Evolutionary conservation across 2,888 invertebrate genomes (phyloP), one percentile per base, ranked within the genome.

Genomic region (Digitonthophagus gazella): DNA sequence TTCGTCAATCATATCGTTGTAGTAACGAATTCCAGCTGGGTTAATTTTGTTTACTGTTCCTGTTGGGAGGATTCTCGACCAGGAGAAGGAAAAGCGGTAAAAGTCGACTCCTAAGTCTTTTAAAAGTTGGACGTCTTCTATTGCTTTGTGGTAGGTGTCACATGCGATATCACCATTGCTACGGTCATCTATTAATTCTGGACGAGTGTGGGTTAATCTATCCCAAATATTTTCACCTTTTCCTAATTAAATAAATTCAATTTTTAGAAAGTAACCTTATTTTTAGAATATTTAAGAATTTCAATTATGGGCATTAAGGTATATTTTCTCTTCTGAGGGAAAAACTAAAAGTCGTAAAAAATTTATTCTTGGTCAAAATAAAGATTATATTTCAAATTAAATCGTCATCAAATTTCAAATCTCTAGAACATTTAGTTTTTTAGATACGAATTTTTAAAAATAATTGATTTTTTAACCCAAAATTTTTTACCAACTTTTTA

Each of bases 1-100:
- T 72, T 86, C 86, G 61, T 87, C 81, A 8, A 91, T 84, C 16
- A 92, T 77, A 57, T 85, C 82, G 66, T 85, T 86, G 81, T 91
- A 92, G 80, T 90, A 90, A 57, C 83, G 79, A 28, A 92, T 80
- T 2, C 90, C 91, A 3, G 79, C 80, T 67, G 86, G 84, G 78
- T 90, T 91, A 58, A 90, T 81, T 67, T 76, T 82, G 80, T 86
- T 85, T 71, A 83, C 79, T 6, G 84, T 80, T 3, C 89, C 90
- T 63, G 82, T 84, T 0, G 90, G 89, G 68, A 90, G 78, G 61
- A 91, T 83, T 57, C 91, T 83, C 1, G 89, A 80, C 91, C 91
- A 91, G 0, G 89, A 87, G 6, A 88, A 77, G 0, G 87, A 87
- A 74, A 88, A 85, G 15, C 82, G 81, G 76, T 87, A 87, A 79